A percentile compares a stretch with the other conserved stretches of the same genome.
phyloP scores from a whole-genome alignment of 2,113 vertebrate species.

The Xenus cinereus region DNA sequence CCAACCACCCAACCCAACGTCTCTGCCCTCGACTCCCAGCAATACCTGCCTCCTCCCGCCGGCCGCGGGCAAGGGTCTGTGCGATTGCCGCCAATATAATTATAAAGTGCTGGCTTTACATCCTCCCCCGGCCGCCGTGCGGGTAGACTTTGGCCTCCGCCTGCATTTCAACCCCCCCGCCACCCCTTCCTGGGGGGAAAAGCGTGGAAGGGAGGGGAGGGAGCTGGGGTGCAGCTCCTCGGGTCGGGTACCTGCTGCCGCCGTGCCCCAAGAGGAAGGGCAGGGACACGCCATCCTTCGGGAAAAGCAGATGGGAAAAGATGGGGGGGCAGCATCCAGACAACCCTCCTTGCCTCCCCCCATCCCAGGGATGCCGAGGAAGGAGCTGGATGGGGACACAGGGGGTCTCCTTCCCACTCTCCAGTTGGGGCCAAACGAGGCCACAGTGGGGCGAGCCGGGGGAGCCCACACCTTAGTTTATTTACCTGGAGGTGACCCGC shows the following conservation, averaged over 20 bases:
- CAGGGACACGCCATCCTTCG: rapidly evolving
- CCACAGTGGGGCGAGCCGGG: rapidly evolving
- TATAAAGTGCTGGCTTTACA: neutral
- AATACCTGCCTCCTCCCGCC: neutral
- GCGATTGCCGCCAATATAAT: constrained; percentile 21
- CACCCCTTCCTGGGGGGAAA: rapidly evolving
- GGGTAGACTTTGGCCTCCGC: constrained; percentile 38
- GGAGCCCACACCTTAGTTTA: neutral
- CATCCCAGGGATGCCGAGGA: rapidly evolving
- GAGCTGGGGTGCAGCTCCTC: neutral
- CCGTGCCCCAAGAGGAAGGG: rapidly evolving
- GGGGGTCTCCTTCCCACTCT: rapidly evolving
- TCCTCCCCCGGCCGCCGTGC: neutral
- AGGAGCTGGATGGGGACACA: rapidly evolving
- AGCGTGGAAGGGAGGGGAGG: neutral
- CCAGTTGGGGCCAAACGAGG: rapidly evolving
- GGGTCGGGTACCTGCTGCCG: rapidly evolving
- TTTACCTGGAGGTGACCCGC: neutral
- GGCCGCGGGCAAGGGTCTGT: constrained; percentile 2
- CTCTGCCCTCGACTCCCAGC: neutral
- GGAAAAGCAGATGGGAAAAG: rapidly evolving
- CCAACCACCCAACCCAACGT: neutral
- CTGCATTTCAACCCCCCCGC: neutral
- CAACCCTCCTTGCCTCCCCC: rapidly evolving
- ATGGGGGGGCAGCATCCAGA: neutral